These are phyloP conservation scores for Urocynchramus pylzowi DNA, from an alignment of 2,113 vertebrate species.

Conservation along the genomic window DNA sequence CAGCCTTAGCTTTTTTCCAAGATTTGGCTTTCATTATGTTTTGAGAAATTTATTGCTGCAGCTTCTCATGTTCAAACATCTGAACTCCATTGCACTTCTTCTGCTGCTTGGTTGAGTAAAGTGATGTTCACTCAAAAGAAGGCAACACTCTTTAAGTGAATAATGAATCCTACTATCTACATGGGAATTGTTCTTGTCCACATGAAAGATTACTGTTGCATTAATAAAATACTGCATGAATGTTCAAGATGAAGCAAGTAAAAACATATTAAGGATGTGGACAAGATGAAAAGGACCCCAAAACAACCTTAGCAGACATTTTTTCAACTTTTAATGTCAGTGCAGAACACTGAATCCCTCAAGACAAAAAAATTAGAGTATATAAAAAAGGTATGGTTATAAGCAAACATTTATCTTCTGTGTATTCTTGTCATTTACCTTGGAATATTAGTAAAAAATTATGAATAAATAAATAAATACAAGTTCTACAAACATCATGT, in stretches of 20 bases:
- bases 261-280: background rate
- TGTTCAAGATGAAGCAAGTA: background rate
- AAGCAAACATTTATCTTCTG: background rate
- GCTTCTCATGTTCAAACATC: background rate
- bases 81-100: background rate
- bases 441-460: background rate
- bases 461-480: background rate
- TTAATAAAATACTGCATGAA: background rate
- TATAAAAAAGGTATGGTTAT: background rate
- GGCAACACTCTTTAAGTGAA: background rate
- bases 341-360: background rate
- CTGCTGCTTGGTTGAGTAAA: background rate
- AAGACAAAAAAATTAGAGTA: background rate
- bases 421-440: background rate
- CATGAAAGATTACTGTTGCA: background rate
- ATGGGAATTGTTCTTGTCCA: background rate
- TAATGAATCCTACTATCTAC: background rate
- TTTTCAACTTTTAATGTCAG: background rate
- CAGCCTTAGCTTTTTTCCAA: background rate
- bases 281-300: background rate
- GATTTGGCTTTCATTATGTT: background rate
- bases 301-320: background rate
- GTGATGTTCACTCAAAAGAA: background rate
- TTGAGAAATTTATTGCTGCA: background rate
- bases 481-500: background rate